Conservation (phyloP, 2,797 vertebrate species). For the Novumbra hubbsi region DNA sequence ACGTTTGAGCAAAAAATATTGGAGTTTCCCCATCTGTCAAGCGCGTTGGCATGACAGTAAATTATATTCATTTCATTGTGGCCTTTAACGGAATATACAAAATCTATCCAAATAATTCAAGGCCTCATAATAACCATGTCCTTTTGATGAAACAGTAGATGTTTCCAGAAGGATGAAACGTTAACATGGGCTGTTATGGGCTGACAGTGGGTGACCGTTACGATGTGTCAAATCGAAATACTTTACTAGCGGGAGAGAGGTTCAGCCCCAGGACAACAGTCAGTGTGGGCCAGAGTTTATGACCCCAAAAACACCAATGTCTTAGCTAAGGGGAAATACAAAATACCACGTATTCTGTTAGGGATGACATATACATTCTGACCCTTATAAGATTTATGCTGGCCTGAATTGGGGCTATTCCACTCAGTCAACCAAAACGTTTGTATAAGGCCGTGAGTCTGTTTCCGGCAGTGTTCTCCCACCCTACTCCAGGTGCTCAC, state of each 20-base stretch:
- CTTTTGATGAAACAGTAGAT: constrained; percentile 28
- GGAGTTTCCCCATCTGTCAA: constrained; percentile 9
- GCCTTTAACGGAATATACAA: not conserved
- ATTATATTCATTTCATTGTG: constrained; percentile 1
- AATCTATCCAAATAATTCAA: not conserved
- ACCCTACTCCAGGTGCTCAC: too few relatives aligned
- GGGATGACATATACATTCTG: constrained; percentile 44
- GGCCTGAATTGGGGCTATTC: constrained; percentile 47
- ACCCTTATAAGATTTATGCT: constrained; percentile 47
- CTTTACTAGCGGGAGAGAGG: not conserved
- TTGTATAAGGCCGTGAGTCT: constrained; percentile 32
- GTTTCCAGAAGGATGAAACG: constrained; percentile 6
- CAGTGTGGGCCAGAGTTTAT: not conserved
- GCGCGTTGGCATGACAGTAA: constrained; percentile 9
- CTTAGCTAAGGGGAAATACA: constrained; percentile 36
- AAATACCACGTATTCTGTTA: constrained; percentile 34
- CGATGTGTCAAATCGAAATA: constrained; percentile 1
- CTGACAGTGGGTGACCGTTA: not conserved
- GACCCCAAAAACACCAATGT: not conserved
- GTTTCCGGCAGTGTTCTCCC: too few relatives aligned
- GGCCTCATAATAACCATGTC: not conserved
- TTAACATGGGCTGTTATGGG: not conserved
- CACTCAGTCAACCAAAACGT: constrained; percentile 58
- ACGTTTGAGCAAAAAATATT: not conserved
- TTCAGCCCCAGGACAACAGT: not conserved